Percentiles rank a stretch among this genome's conserved stretches.
phyloP scores from a whole-genome alignment of 2,888 invertebrate species.

The Drosophila cognata region DNA sequence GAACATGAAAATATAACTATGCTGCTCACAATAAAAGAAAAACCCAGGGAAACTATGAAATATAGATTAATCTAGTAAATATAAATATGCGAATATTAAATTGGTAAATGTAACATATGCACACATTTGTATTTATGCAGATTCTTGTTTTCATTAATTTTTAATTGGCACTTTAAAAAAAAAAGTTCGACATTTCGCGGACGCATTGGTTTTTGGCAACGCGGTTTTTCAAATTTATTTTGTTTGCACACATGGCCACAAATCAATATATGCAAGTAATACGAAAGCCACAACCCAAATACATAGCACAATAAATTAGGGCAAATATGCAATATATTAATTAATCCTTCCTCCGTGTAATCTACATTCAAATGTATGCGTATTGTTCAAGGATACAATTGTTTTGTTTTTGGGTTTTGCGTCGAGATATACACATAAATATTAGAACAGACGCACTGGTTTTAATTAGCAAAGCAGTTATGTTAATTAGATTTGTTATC shows the following conservation, averaged over 20 bases:
- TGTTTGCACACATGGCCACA: slow-evolving; percentile 55
- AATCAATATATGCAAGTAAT: slow-evolving; percentile 42
- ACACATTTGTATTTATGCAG: background rate
- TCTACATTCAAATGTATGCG: slow-evolving; percentile 55
- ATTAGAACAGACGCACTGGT: slow-evolving; percentile 21
- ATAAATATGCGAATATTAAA: slow-evolving; percentile 29
- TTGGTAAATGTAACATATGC: slow-evolving; percentile 4
- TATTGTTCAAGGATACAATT: slow-evolving; percentile 27
- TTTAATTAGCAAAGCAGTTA: slow-evolving; percentile 45
- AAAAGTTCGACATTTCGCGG: slow-evolving; percentile 60
- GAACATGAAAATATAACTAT: slow-evolving; percentile 1
- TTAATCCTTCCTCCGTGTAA: slow-evolving; percentile 30
- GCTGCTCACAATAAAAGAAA: slow-evolving; percentile 8
- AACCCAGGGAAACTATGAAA: slow-evolving; percentile 15
- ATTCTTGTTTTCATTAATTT: slow-evolving; percentile 3
- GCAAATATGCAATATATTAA: slow-evolving; percentile 53
- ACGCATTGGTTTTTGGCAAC: slow-evolving; percentile 42
- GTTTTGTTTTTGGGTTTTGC: slow-evolving; percentile 41
- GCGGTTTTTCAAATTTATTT: slow-evolving; percentile 38
- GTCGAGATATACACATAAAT: slow-evolving; percentile 18
- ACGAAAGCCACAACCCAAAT: slow-evolving; percentile 30
- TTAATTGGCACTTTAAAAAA: slow-evolving; percentile 27
- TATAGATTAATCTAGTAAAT: slow-evolving; percentile 1
- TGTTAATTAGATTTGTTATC: slow-evolving; percentile 36
- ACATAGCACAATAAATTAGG: slow-evolving; percentile 45